phyloP scores from a whole-genome alignment of 2,113 vertebrate genomes.

The Capra hircus region DNA sequence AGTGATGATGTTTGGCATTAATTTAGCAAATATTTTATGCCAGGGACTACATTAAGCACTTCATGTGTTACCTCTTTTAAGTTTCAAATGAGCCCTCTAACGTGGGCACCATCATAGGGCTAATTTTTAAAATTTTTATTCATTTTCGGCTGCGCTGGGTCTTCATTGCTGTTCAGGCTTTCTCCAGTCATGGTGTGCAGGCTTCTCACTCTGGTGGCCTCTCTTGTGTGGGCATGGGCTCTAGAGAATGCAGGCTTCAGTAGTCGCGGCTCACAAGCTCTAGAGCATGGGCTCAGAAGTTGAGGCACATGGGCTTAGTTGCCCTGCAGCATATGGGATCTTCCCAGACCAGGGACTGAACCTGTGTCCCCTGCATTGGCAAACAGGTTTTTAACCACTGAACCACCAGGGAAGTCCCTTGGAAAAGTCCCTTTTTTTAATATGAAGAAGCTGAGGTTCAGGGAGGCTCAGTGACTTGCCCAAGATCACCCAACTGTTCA shows the following conservation, averaged over 20 bases:
- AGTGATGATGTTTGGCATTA: background rate
- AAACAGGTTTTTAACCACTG: background rate
- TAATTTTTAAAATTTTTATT: background rate
- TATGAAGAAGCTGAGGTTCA: background rate
- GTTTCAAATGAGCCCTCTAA: background rate
- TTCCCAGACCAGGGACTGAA: background rate
- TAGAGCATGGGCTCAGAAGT: background rate
- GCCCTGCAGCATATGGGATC: background rate
- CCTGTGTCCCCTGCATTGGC: background rate
- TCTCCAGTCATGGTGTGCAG: fast-evolving
- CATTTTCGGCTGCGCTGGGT: background rate
- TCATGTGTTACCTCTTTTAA: background rate
- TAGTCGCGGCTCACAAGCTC: background rate
- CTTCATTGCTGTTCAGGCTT: background rate
- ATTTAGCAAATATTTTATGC: background rate
- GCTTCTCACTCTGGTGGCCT: fast-evolving
- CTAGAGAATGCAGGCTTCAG: background rate
- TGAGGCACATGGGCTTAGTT: background rate
- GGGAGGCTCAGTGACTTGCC: background rate
- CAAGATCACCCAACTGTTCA: background rate
- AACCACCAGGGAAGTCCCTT: background rate
- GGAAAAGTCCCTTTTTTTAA: background rate
- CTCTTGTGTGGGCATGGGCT: background rate
- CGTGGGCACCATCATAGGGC: background rate
- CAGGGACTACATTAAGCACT: background rate